These are phyloP conservation scores for Nansenia antarctica DNA, from an alignment of 2,113 vertebrate species.

Conservation along the genomic window DNA sequence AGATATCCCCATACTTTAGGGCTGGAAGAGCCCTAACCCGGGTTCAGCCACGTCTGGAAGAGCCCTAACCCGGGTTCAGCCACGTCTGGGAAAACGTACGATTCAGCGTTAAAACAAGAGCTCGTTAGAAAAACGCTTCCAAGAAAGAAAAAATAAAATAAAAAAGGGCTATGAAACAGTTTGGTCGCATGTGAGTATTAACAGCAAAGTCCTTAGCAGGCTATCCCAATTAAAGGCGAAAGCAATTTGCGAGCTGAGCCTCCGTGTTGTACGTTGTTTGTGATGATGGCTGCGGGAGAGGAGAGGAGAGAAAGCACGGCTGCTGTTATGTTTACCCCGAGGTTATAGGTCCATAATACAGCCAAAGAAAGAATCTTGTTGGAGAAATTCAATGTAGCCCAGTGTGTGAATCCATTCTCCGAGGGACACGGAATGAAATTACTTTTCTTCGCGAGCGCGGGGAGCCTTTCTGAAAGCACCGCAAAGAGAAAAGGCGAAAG, in stretches of 20 bases:
- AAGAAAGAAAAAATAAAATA: slow-evolving; percentile 31
- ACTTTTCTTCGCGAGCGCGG: slow-evolving; percentile 61
- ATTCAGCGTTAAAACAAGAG: slow-evolving; percentile 40
- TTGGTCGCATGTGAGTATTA: slow-evolving; percentile 54
- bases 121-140: slow-evolving; percentile 37
- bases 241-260: slow-evolving; percentile 61
- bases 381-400: slow-evolving; percentile 69
- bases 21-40: slow-evolving; percentile 1
- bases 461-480: slow-evolving; percentile 60
- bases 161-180: slow-evolving; percentile 20
- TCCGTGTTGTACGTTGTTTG: slow-evolving; percentile 53
- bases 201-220: slow-evolving; percentile 33
- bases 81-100: not conserved
- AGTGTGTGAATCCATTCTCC: slow-evolving; percentile 69
- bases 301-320: slow-evolving; percentile 57
- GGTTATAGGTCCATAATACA: slow-evolving; percentile 75
- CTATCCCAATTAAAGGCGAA: slow-evolving; percentile 66
- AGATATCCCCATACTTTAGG: slow-evolving; percentile 26
- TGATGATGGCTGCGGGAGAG: slow-evolving; percentile 55
- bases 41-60: not conserved
- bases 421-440: slow-evolving; percentile 69
- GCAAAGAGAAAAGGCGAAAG: slow-evolving; percentile 55
- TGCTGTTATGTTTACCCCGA: slow-evolving; percentile 73
- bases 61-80: not conserved
- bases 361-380: slow-evolving; percentile 61